Evolutionary conservation across 2,797 vertebrate species (phyloP), one percentile per base, ranked within the genome.

Genomic region (Gallinago solitaria): DNA sequence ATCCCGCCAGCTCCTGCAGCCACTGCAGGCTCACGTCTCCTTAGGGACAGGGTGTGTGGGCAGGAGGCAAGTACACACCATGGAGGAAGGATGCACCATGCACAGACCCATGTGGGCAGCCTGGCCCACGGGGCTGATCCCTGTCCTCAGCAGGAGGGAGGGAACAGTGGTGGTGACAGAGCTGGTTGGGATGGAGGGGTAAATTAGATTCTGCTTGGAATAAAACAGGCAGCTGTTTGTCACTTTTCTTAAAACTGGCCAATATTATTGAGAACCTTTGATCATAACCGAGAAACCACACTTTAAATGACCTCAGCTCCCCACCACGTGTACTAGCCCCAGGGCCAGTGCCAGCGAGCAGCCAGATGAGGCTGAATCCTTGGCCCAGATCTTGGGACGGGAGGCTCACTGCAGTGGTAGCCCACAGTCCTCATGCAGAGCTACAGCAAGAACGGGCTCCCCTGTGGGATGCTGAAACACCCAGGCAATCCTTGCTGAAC

Each of bases 21-120:
- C 2, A 1, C 32, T 1, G 2, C 2, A 25, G 39, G 12, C 37
- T 91, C 35, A 37, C 6, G 30, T 35, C 7, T 67, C 35, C 39
- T 53, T 59, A 27, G 59, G 57, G 20, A 51, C 5, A 5, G 7
- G 5, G 7, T 21, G 20, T 14, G 23, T 12, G 43, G 24, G 12
- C 53, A 67, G 1, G 4, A 64, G 30, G 6, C 4, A 73, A 50
- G 19, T 45, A 39, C 2, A 0, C 2, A 4, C 9, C 16, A 5
- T 8, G 37, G 51, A 75, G 76, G 30, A 73, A 87, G 17, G 20
- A 35, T 57, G 23, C 12, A 50, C 6, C 50, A 51, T 1, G 4
- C 0, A 1, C 3, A 9, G 75, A 56, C 20, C 21, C 27, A 35
- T 0, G 5, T n/a, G 37, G 19, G 53, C 21, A 70, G 67, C 54